Evolutionary conservation across 1,140 invertebrate genomes (phyloP), one percentile per base, ranked within the genome.

Genomic region (Bilobella aurantiaca): DNA sequence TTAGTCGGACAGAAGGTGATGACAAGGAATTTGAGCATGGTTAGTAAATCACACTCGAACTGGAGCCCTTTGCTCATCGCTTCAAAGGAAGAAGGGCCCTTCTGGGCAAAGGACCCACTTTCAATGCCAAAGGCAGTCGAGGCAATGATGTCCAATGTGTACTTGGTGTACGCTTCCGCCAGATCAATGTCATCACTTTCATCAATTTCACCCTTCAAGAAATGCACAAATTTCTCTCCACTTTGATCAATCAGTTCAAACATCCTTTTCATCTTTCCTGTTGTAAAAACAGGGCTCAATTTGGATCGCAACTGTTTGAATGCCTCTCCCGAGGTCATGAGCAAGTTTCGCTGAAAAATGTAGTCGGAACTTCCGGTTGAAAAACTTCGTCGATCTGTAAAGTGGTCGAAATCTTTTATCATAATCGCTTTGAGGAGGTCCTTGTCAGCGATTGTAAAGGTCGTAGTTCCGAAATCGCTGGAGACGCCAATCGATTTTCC

Each of bases 261-360:
- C 79, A 85, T 84, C 27, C 77, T 77, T 74, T 79, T 82, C 63
- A 86, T 78, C 75, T 85, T 85, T 2, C 78, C 75, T 1, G 79
- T 75, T 1, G 82, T 81, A 73, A 85, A 86, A 8, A 81, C 77
- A 5, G 83, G 83, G 12, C 80, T 81, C 47, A 84, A 73, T 60
- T 84, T 83, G n/a, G 76, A 74, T 32, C 85, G 74, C 2, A 83
- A 66, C 1, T 79, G 73, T 73, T 80, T 82, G 84, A 84, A 85
- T 42, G 75, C 73, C 31, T 79, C 76, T 1, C 78, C 79, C 3
- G 75, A 73, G 0, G 75, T 14, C 3, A 18, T 42, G n/a, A 57
- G 1, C 3, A 67, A 8, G 29, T 34, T 59, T 3, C 30, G 30
- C 37, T 21, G 18, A 25, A 64, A 58, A 8, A 64, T 3, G 18